Percentiles rank a stretch among this genome's conserved stretches.
These are phyloP conservation scores for Lasioglossum malachurum DNA, from an alignment of 2,888 invertebrate species.

Conservation along the genomic window DNA sequence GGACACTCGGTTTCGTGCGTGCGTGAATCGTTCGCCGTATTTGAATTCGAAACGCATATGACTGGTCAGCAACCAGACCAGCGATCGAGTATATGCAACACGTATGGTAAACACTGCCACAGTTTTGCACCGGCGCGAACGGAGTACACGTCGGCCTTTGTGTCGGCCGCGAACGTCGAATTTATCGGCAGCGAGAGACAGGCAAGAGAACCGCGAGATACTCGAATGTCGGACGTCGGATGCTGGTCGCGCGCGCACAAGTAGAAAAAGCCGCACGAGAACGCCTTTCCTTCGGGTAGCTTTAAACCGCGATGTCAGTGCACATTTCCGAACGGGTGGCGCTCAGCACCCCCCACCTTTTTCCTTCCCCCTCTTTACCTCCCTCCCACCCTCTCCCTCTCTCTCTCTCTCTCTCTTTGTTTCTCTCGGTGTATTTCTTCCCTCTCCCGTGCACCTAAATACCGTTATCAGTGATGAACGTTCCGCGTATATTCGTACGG, in stretches of 20 bases:
- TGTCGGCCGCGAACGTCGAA: slow-evolving; percentile 25
- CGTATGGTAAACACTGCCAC: slow-evolving; percentile 57
- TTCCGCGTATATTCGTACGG: slow-evolving; percentile 2
- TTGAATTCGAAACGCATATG: slow-evolving; percentile 41
- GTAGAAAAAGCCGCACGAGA: slow-evolving; percentile 65
- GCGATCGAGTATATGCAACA: slow-evolving; percentile 39
- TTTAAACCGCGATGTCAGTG: slow-evolving; percentile 69
- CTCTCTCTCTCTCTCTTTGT: neutral
- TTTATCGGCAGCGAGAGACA: neutral
- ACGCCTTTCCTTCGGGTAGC: slow-evolving; percentile 66
- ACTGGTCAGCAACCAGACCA: slow-evolving; percentile 14
- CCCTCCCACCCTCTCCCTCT: neutral
- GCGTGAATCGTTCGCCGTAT: neutral
- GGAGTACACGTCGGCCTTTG: neutral
- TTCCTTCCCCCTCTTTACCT: slow-evolving; percentile 30
- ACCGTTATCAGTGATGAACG: slow-evolving; percentile 58
- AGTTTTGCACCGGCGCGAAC: slow-evolving; percentile 26
- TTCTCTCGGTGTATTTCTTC: slow-evolving; percentile 10
- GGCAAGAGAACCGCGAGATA: slow-evolving; percentile 45
- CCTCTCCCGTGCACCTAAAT: slow-evolving; percentile 50
- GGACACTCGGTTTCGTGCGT: neutral
- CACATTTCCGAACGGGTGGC: slow-evolving; percentile 70
- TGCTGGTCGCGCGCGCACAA: slow-evolving; percentile 68
- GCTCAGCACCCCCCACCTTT: slow-evolving; percentile 40
- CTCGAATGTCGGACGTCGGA: slow-evolving; percentile 59